Evolutionary conservation across 1,140 invertebrate species (phyloP), one percentile per base, ranked within the genome.

Genomic region (Euura lappo): DNA sequence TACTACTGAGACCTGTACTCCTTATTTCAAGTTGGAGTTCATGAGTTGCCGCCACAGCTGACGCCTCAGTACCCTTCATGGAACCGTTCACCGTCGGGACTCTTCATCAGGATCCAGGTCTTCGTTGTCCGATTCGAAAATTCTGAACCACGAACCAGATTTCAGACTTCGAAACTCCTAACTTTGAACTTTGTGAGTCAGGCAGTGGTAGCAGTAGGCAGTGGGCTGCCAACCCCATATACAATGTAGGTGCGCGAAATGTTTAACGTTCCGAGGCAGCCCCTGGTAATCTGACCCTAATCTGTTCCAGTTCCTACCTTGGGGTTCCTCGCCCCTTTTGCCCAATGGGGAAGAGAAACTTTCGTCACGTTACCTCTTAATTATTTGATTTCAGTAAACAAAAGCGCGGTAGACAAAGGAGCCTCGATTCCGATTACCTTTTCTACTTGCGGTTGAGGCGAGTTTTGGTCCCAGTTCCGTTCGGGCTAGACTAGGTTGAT

Each of bases 41-140:
- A 60, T 60, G 10, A 60, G 51, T 60, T 60, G 51, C 51, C 51
- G 51, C 51, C 51, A 60, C 51, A 60, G 51, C 51, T 60, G 51
- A 60, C 51, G 51, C 51, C 51, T 60, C 51, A 60, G 51, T 60
- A n/a, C 51, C 51, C 6, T 60, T n/a, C 51, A 60, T 60, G 8
- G 51, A 11, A 11, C 13, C 51, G 13, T 11, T n/a, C 13, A 60
- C 51, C 13, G 8, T 60, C 4, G 51, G n/a, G 47, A n/a, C 51
- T 60, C 51, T 60, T 28, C 28, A 28, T 28, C 28, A 28, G 28
- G 28, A 28, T 28, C 28, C n/a, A n/a, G n/a, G n/a, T n/a, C n/a
- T n/a, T n/a, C n/a, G n/a, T 60, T 10, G 51, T 8, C 8, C 3
- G 51, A 60, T 8, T 60, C 51, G 51, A n/a, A 60, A 60, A 60